phyloP scores from a whole-genome alignment of 2,888 invertebrate genomes.

The Aporophyla nigra region DNA sequence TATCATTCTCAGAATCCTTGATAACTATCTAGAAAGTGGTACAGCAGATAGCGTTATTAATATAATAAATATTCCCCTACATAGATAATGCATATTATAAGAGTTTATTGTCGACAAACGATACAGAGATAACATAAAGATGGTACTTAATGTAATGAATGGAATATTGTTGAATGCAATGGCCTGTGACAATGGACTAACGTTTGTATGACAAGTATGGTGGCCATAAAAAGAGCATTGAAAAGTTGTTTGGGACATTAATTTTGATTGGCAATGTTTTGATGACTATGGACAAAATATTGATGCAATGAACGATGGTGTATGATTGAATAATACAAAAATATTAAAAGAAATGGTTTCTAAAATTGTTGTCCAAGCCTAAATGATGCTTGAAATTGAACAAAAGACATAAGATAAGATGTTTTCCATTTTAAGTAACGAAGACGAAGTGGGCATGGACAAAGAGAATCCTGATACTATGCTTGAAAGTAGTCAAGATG shows the following conservation, averaged over 20 bases:
- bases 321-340: background rate
- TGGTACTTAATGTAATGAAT: conserved; percentile 42
- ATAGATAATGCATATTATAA: conserved; percentile 47
- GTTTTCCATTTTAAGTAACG: background rate
- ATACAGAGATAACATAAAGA: conserved; percentile 45
- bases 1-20: conserved; percentile 51
- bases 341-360: no score
- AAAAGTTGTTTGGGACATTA: conserved; percentile 40
- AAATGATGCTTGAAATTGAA: background rate
- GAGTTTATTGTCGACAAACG: conserved; percentile 58
- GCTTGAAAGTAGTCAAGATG: background rate
- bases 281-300: conserved; percentile 3
- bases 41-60: conserved; percentile 58
- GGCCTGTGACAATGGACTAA: conserved; percentile 61
- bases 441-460: background rate
- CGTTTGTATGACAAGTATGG: conserved; percentile 60
- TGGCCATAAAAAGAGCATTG: conserved; percentile 45
- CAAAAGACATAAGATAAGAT: background rate
- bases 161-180: conserved; percentile 58
- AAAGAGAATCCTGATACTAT: background rate
- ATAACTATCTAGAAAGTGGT: conserved; percentile 65
- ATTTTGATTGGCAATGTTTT: conserved; percentile 48
- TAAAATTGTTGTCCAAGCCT: background rate
- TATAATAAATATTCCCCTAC: conserved; percentile 62
- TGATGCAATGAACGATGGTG: conserved; percentile 27